Conservation (phyloP, 2,888 invertebrate species). For the Homarus gammarus region DNA sequence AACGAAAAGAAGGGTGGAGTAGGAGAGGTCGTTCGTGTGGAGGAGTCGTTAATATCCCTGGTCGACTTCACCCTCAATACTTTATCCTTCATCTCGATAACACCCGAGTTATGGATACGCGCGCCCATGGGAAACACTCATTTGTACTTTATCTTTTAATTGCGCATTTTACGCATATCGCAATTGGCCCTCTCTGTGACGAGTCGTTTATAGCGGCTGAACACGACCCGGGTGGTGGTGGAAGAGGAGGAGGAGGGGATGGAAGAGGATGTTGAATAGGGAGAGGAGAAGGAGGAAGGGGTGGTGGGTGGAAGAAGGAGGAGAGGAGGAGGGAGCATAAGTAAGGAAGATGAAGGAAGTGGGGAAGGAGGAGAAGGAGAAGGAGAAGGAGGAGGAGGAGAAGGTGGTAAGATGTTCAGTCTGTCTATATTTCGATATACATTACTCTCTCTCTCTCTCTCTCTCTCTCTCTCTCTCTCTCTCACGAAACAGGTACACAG, state of each 20-base stretch:
- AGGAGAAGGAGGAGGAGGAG: background rate
- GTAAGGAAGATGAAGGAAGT: background rate
- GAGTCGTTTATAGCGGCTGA: background rate
- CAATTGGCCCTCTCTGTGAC: slow-evolving; percentile 2
- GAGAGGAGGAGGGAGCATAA: background rate
- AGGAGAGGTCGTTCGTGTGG: slow-evolving; percentile 23
- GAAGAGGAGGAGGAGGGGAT: background rate
- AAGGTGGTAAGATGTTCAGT: too few species aligned
- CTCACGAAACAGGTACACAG: too few species aligned
- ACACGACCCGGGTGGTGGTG: background rate
- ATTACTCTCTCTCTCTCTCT: too few species aligned
- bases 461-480: too few species aligned
- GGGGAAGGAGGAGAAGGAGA: background rate
- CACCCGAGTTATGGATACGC: slow-evolving; percentile 55
- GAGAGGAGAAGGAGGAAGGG: background rate
- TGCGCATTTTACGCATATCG: slow-evolving; percentile 68
- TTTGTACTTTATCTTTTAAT: slow-evolving; percentile 70
- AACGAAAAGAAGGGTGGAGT: background rate
- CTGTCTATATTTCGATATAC: too few species aligned
- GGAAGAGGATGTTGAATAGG: background rate
- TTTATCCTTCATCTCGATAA: slow-evolving; percentile 61
- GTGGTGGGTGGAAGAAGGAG: background rate
- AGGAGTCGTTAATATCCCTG: slow-evolving; percentile 38
- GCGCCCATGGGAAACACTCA: slow-evolving; percentile 54
- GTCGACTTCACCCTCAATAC: slow-evolving; percentile 40